Base-by-base conservation (phyloP, 1,140 invertebrate genomes). In the Drosophila nasuta region DNA sequence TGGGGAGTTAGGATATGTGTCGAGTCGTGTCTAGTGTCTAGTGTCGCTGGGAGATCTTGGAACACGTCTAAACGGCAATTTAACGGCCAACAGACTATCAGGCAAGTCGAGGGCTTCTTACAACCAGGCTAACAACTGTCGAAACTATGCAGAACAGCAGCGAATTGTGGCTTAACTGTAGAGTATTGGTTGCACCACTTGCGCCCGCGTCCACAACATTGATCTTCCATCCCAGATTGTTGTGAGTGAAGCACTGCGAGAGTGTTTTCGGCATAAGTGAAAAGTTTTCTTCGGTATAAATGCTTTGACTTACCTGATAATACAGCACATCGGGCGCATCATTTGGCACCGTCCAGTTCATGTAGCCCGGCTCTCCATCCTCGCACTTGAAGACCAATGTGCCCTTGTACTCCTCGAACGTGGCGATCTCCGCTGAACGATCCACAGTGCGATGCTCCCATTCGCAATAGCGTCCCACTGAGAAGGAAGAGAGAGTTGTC, bases 181-280 rank as follows among this genome's bases (percentile, higher is more conserved):
- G 43, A 5, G 15, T 13, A 7, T 20, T 45, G 1, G 57, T 25
- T 48, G 73, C 80, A 38, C 57, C 63, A 62, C 95, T 96, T 17
- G 8, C 95, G 93, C 83, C 83, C 49, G 63, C 70, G 81, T 98
- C 95, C 0, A 97, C 95, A 0, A 99, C 97, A 86, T 97, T 94
- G 72, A 99, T 98, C 92, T 98, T 98, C 97, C 97, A 98, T 6
- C 98, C 98, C 49, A 99, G 94, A 92, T 98, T 97, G 64, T 96
- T 97, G 93, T 98, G 97, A 5, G 95, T 96, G 93, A 97, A 98
- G 93, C 97, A 98, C 97, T 99, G 93, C 3, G 93, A 2, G 94
- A 68, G 62, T 25, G 28, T 51, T 1, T 13, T 6, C 1, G 11
- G 13, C 10, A 41, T 56, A 48, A 5, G 51, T 58, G 57, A 10